Percentiles rank a stretch among this genome's conserved stretches.
Evolutionary conservation across 2,888 invertebrate genomes (phyloP).

Genomic region (Isoperla grammatica): DNA sequence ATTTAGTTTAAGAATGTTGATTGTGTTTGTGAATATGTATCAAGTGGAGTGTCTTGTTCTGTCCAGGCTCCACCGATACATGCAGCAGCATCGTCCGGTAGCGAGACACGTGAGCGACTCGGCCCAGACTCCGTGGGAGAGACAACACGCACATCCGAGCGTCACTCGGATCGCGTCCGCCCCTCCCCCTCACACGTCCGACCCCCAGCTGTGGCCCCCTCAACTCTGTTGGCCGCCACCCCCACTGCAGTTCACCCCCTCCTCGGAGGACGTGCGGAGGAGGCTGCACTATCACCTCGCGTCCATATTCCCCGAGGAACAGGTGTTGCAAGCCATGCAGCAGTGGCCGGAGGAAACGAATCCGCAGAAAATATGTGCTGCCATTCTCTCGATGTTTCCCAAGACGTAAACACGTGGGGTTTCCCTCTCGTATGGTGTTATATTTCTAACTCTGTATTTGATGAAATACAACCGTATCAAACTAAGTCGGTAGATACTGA

Average conservation of each 20-base stretch:
- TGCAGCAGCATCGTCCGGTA: conserved; percentile 26
- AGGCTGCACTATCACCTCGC: conserved; percentile 81
- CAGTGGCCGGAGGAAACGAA: conserved; percentile 84
- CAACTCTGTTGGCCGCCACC: conserved; percentile 37
- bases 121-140: conserved; percentile 37
- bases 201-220: conserved; percentile 25
- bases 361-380: conserved; percentile 83
- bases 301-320: conserved; percentile 86
- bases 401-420: conserved; percentile 41
- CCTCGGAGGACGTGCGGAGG: conserved; percentile 60
- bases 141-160: conserved; percentile 46
- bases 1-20: too few species aligned
- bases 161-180: conserved; percentile 71
- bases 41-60: too few species aligned
- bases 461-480: too few species aligned
- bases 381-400: conserved; percentile 70
- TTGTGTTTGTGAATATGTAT: too few species aligned
- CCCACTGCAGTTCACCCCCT: conserved; percentile 40
- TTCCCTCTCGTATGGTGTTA: not conserved
- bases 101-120: conserved; percentile 23
- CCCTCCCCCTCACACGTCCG: conserved; percentile 41
- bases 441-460: not conserved
- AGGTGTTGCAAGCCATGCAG: conserved; percentile 84
- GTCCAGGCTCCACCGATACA: not conserved
- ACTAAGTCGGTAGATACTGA: too few species aligned